Evolutionary conservation across 2,888 invertebrate species (phyloP), one percentile per base, ranked within the genome.

Genomic region (Cataglyphis albicans): DNA sequence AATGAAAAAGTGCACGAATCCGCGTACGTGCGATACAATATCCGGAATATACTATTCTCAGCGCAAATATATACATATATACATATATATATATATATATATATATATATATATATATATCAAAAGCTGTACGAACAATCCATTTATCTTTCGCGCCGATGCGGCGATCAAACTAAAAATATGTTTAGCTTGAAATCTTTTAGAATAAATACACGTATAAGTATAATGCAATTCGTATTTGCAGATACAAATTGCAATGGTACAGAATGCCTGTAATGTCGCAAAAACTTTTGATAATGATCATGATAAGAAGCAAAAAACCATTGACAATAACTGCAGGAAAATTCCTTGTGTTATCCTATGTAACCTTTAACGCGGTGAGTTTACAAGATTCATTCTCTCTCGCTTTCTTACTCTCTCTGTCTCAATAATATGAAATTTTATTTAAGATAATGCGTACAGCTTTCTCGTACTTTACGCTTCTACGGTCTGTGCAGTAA

Each of bases 301-400:
- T 91, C 61, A 82, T 90, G 29, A 70, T 90, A 64, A 83, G 90
- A 81, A 87, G 87, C 55, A 70, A 76, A 7, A 64, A 35, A 55
- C 91, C 90, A 2, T 81, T 87, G 63, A 75, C 82, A 57, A 80
- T 90, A 65, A 90, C 90, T 0, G 90, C 90, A 0, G 90, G 87
- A 3, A 87, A 83, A 29, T 3, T 75, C n/a, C 18, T 81, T 15
- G 35, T 75, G 5, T 18, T 75, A 32, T 75, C 64, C n/a, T 35
- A 64, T 25, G 21, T 64, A 2, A 52, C 21, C 35, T 75, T 64
- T 25, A 64, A 35, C 12, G 3, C 64, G 64, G 64, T 75, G 15
- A 64, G 63, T 75, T 6, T 15, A 2, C 9, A 70, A 55, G 5
- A 15, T 7, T 52, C 18, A 18, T 1, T 18, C 44, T 44, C 12